Conservation (phyloP, 1,140 invertebrate genomes). For the Forficula auricularia region DNA sequence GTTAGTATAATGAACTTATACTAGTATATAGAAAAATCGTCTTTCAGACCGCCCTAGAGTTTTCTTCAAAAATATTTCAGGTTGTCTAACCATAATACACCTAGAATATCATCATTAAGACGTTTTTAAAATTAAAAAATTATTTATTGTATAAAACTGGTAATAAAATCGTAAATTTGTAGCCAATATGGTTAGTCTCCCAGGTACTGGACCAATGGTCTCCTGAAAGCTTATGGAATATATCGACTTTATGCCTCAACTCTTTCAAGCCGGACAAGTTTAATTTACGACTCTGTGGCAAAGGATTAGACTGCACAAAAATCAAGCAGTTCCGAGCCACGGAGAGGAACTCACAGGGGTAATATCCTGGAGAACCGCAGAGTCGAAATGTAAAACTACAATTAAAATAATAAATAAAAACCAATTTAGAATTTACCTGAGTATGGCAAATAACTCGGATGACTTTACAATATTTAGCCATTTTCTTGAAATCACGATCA, state of each 20-base stretch:
- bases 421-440: slow-evolving; percentile 47
- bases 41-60: too few relatives aligned
- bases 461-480: slow-evolving; percentile 95
- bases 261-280: slow-evolving; percentile 24
- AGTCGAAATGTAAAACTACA: neutral
- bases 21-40: too few relatives aligned
- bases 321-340: slow-evolving; percentile 10
- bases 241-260: slow-evolving; percentile 36
- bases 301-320: slow-evolving; percentile 10
- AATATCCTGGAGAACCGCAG: neutral
- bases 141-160: too few relatives aligned
- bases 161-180: slow-evolving; percentile 26
- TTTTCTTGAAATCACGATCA: slow-evolving; percentile 89
- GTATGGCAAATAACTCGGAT: slow-evolving; percentile 94
- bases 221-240: slow-evolving; percentile 51
- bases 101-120: too few relatives aligned
- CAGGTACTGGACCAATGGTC: slow-evolving; percentile 42
- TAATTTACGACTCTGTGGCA: slow-evolving; percentile 38
- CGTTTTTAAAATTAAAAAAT: neutral
- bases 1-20: too few relatives aligned
- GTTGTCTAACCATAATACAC: too few relatives aligned
- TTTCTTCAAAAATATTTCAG: too few relatives aligned
- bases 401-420: neutral
- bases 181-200: slow-evolving; percentile 50
- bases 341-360: neutral